phyloP scores from a whole-genome alignment of 2,113 vertebrate genomes.

The Oryzias woworae region DNA sequence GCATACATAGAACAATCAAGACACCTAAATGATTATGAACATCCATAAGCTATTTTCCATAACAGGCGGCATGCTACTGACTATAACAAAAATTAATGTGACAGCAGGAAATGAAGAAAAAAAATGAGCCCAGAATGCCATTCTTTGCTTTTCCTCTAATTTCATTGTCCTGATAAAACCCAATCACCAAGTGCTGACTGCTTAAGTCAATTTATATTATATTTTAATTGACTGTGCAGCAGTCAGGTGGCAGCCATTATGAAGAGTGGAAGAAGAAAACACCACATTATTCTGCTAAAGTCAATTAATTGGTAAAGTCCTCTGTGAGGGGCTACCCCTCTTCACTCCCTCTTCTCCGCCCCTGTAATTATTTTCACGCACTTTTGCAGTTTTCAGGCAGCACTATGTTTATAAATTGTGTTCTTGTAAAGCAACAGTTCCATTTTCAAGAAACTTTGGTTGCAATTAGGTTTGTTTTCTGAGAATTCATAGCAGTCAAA shows the following conservation, averaged over 20 bases:
- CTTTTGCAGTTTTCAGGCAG: conserved; percentile 24
- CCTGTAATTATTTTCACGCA: conserved; percentile 50
- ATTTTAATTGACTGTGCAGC: conserved; percentile 67
- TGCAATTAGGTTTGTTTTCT: too few species aligned
- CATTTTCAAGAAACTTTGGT: too few species aligned
- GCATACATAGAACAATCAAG: conserved; percentile 36
- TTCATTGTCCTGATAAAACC: conserved; percentile 52
- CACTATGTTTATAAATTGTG: conserved; percentile 30
- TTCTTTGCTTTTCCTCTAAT: conserved; percentile 48
- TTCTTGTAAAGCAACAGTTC: too few species aligned
- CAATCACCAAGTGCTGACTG: conserved; percentile 53
- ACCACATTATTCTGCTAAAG: conserved; percentile 59
- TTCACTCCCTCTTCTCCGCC: conserved; percentile 28
- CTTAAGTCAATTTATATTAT: conserved; percentile 66
- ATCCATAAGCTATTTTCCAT: conserved; percentile 23
- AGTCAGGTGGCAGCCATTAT: conserved; percentile 60
- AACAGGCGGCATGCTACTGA: conserved; percentile 30
- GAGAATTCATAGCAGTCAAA: too few species aligned
- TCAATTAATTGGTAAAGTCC: conserved; percentile 63
- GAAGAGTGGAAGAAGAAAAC: conserved; percentile 50
- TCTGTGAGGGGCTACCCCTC: conserved; percentile 39
- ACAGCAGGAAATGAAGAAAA: conserved; percentile 24
- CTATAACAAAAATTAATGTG: conserved; percentile 45
- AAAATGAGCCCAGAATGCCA: conserved; percentile 28
- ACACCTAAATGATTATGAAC: conserved; percentile 45